These are phyloP conservation scores for Plebejus melissa DNA, from an alignment of 2,888 invertebrate species.

Conservation along the genomic window DNA sequence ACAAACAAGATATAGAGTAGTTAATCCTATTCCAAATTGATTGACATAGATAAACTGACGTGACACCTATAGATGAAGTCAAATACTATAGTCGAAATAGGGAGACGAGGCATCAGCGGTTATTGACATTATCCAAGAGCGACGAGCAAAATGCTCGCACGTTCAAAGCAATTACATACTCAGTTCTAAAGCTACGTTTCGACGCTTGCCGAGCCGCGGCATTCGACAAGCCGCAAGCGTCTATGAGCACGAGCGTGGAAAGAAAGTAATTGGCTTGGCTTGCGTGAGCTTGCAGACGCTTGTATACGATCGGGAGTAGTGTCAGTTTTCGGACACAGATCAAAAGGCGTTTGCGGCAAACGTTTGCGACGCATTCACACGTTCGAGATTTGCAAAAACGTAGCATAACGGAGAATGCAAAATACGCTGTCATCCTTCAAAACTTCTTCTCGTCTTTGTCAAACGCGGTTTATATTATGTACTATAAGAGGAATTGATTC, in stretches of 20 bases:
- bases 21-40: background rate
- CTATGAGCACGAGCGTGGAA: no score
- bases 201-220: no score
- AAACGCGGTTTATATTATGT: background rate
- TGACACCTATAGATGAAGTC: background rate
- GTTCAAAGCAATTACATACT: background rate
- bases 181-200: background rate
- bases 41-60: background rate
- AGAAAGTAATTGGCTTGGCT: no score
- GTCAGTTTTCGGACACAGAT: no score
- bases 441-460: background rate
- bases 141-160: background rate
- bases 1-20: background rate
- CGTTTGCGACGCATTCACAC: no score
- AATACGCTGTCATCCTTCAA: background rate
- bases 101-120: background rate
- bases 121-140: background rate
- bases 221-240: no score
- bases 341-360: no score
- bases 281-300: no score
- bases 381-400: no score
- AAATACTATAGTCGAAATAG: background rate
- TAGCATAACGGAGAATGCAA: background rate
- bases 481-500: background rate
- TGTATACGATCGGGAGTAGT: no score